A percentile compares a stretch with the other conserved stretches of the same genome.
phyloP scores from a whole-genome alignment of 2,888 invertebrate species.

The Drosophila nigritarsus region DNA sequence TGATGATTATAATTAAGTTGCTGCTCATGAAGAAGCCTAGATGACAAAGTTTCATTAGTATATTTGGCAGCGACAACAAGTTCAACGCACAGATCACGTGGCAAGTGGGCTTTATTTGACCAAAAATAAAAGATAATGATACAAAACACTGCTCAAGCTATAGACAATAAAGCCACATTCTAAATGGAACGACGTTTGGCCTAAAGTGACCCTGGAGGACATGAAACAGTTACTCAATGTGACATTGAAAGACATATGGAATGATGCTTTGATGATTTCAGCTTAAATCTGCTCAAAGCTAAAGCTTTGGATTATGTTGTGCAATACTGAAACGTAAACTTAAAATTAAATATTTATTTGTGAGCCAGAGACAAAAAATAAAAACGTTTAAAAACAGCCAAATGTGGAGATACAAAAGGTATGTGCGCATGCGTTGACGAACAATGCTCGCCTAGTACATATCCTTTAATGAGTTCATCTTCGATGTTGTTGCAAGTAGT shows the following conservation, averaged over 20 bases:
- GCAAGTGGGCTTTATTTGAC: conserved; percentile 14
- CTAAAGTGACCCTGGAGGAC: conserved; percentile 12
- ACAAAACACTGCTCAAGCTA: not conserved
- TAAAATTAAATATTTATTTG: not conserved
- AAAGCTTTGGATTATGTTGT: not conserved
- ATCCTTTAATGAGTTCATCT: not conserved
- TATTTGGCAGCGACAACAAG: not conserved
- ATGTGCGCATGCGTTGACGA: not conserved
- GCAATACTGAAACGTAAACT: not conserved
- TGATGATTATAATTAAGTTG: conserved; percentile 10
- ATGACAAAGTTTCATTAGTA: conserved; percentile 8
- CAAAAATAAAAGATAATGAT: not conserved
- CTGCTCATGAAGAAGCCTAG: conserved; percentile 8
- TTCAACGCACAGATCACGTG: conserved; percentile 34
- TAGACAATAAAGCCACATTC: not conserved
- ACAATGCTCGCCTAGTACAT: not conserved
- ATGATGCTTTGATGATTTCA: not conserved
- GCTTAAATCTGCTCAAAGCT: not conserved
- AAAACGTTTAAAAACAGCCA: not conserved
- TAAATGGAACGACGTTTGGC: not conserved
- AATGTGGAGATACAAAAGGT: not conserved
- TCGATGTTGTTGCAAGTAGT: not conserved
- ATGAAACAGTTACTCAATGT: not conserved
- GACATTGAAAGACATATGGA: not conserved
- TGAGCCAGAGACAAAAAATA: not conserved